Conservation (phyloP, 2,113 vertebrate genomes). For the Narcine bancroftii region DNA sequence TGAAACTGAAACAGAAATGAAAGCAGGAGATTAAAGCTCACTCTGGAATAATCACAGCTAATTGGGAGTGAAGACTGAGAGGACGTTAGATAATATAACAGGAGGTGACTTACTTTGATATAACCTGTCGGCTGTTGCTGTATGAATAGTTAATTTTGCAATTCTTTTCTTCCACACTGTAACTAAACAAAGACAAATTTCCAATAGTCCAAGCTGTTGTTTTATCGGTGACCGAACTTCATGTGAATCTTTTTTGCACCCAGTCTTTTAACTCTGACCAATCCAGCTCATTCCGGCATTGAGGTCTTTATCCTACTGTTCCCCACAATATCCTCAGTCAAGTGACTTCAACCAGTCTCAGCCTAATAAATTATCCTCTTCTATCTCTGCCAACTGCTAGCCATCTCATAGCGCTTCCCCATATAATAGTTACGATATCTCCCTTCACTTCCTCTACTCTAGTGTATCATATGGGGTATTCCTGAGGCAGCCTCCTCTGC, state of each 20-base stretch:
- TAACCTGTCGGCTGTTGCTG: not conserved
- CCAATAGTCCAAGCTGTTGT: not conserved
- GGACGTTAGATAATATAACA: too few relatives aligned
- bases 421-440: too few relatives aligned
- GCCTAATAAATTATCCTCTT: not conserved
- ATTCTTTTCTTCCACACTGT: not conserved
- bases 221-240: not conserved
- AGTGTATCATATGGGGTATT: too few relatives aligned
- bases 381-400: too few relatives aligned
- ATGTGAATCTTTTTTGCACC: too few relatives aligned
- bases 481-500: too few relatives aligned
- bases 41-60: not conserved
- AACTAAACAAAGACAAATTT: constrained; percentile 29
- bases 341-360: too few relatives aligned
- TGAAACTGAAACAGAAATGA: constrained; percentile 50
- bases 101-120: not conserved
- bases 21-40: not conserved
- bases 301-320: not conserved
- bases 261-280: not conserved
- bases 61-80: not conserved
- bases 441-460: too few relatives aligned
- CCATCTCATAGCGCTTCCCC: too few relatives aligned
- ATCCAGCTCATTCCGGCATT: not conserved
- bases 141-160: not conserved
- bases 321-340: not conserved